These are phyloP conservation scores for Myanophis thanlyinensis DNA, from an alignment of 2,113 vertebrate genomes.

Conservation along the genomic window DNA sequence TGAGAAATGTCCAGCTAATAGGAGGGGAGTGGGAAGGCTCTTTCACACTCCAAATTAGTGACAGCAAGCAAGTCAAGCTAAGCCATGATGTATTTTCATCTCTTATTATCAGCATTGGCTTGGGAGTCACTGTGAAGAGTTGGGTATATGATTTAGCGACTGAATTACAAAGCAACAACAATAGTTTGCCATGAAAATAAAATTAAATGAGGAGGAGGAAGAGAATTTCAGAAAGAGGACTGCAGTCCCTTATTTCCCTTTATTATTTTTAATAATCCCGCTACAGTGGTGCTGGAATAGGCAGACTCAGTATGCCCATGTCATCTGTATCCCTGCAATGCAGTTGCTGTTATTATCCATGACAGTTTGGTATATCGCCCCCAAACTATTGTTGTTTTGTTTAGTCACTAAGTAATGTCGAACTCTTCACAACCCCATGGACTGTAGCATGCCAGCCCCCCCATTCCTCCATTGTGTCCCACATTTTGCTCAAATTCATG, in stretches of 20 bases:
- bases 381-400: not conserved
- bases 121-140: not conserved
- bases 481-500: not conserved
- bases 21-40: not conserved
- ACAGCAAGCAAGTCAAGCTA: not conserved
- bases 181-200: not conserved
- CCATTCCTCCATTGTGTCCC: not conserved
- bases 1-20: not conserved
- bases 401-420: not conserved
- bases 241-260: not conserved
- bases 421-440: not conserved
- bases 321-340: not conserved
- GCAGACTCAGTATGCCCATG: not conserved
- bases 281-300: not conserved
- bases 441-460: not conserved
- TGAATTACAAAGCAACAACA: no score
- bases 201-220: not conserved
- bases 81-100: not conserved
- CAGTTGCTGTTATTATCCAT: not conserved
- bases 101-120: not conserved
- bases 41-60: not conserved
- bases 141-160: no score
- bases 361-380: not conserved
- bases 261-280: not conserved
- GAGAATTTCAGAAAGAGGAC: not conserved